Conservation (phyloP, 2,113 vertebrate genomes). For the Tetrax tetrax region DNA sequence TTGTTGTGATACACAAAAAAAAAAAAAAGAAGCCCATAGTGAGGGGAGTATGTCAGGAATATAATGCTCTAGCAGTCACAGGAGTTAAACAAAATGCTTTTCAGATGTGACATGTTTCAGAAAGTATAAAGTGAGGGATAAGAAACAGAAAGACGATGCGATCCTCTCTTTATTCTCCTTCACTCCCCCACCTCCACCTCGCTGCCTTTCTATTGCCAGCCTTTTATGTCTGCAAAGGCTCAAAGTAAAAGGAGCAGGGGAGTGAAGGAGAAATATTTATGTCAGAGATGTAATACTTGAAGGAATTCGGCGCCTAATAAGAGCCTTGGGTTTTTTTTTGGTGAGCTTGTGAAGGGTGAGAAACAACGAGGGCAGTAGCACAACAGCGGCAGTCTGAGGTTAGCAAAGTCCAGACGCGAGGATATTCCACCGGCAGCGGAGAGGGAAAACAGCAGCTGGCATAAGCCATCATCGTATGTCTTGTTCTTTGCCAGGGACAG, state of each 20-base stretch:
- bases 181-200: neutral
- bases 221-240: neutral
- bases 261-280: conserved; percentile 39
- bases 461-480: conserved; percentile 33
- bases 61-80: conserved; percentile 32
- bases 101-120: neutral
- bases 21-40: conserved; percentile 6
- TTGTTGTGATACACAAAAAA: conserved; percentile 58
- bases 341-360: neutral
- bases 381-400: neutral
- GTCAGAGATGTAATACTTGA: conserved; percentile 25
- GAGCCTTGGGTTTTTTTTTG: neutral
- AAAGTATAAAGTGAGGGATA: conserved; percentile 49
- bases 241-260: neutral
- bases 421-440: conserved; percentile 2
- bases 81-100: conserved; percentile 45
- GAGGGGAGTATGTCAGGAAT: conserved; percentile 22
- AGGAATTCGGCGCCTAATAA: conserved; percentile 26
- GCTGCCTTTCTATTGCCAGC: neutral
- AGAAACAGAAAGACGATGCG: neutral
- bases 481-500: conserved; percentile 70
- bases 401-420: conserved; percentile 4
- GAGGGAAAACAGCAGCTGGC: conserved; percentile 73
- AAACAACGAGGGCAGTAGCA: conserved; percentile 37
- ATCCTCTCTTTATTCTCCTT: neutral